Conservation (phyloP, 2,888 invertebrate genomes). For the Rhagophthalmus giganteus region DNA sequence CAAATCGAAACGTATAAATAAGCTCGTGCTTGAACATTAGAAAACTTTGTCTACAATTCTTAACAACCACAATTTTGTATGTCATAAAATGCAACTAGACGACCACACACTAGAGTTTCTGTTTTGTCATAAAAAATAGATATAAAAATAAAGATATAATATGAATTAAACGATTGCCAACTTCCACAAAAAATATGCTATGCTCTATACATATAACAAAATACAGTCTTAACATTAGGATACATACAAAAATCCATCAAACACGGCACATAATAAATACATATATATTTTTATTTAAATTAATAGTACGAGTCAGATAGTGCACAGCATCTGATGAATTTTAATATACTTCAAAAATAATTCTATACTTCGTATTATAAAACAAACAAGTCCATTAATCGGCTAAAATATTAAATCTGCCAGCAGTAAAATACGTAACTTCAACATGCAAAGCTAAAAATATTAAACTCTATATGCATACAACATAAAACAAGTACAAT, state of each 20-base stretch:
- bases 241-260: slow-evolving; percentile 27
- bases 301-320: neutral
- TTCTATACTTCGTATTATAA: slow-evolving; percentile 21
- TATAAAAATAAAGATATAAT: slow-evolving; percentile 24
- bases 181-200: slow-evolving; percentile 18
- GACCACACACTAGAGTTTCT: slow-evolving; percentile 36
- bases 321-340: slow-evolving; percentile 10
- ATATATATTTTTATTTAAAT: slow-evolving; percentile 1
- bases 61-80: slow-evolving; percentile 25
- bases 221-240: slow-evolving; percentile 39
- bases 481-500: slow-evolving; percentile 31
- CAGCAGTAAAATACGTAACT: slow-evolving; percentile 40
- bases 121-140: slow-evolving; percentile 20
- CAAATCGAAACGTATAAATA: neutral
- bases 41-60: slow-evolving; percentile 31
- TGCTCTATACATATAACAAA: slow-evolving; percentile 25
- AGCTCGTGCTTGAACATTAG: slow-evolving; percentile 8
- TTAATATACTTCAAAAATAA: slow-evolving; percentile 26
- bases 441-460: slow-evolving; percentile 35
- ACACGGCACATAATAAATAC: slow-evolving; percentile 18
- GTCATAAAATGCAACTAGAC: slow-evolving; percentile 32
- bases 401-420: slow-evolving; percentile 41
- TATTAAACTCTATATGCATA: slow-evolving; percentile 32
- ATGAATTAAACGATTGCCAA: slow-evolving; percentile 26
- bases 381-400: slow-evolving; percentile 35